Base-by-base conservation (phyloP, 2,113 vertebrate species). In the Gambusia holbrooki region DNA sequence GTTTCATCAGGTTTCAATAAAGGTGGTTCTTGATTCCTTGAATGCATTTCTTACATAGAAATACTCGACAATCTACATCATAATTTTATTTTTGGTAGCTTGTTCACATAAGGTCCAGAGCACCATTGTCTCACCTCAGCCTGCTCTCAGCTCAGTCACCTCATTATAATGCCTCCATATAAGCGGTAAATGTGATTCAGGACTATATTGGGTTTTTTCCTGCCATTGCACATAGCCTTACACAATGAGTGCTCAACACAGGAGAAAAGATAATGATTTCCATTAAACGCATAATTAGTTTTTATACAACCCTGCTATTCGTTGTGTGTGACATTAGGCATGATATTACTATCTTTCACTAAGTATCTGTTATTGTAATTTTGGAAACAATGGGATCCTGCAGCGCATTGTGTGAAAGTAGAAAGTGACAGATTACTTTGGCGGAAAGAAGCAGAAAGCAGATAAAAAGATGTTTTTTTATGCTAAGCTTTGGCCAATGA, bases 401-500 rank as follows among this genome's bases (percentile, higher is more conserved):
- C 68, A 80, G 64, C 64, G 69, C 74, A 40, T 76, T 74, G 72
- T 82, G 68, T 64, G 30, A 42, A 81, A 71, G 75, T 73, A 73
- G 73, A 88, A 85, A 80, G 63, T 79, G 73, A 82, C 65, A 45
- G 84, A 88, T 73, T 83, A 82, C 69, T 77, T 73, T 76, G 87
- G 82, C 76, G 73, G 74, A 71, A 83, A 86, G 62, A 80, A 71
- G 29, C 68, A 80, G 76, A 72, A 33, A 73, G 72, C 72, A 76
- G 65, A 76, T 81, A 62, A 89, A 85, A 87, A 83, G 84, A 63
- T 29, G 76, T 87, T 82, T 88, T 89, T 93, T 88, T 80, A 87
- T 81, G 80, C 87, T 86, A 86, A 71, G 80, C 71, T 89, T 78
- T 76, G 76, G 80, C 83, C 74, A 70, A 91, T 92, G 87, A 91